Percentiles rank a stretch among this genome's conserved stretches.
These are phyloP conservation scores for Mormyrus hasselquistii DNA, from an alignment of 2,797 vertebrate genomes.

Conservation along the genomic window DNA sequence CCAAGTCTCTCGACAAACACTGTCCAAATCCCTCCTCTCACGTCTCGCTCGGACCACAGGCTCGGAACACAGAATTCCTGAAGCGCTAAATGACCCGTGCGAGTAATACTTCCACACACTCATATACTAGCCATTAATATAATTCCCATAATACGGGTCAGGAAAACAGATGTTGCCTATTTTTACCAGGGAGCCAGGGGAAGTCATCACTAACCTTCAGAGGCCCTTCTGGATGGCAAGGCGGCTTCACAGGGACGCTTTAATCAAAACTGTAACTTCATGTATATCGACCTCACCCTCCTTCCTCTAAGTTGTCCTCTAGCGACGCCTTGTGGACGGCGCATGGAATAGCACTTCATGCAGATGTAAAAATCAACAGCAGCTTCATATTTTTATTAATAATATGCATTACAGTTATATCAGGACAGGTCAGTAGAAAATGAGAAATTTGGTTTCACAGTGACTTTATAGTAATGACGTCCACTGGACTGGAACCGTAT, in stretches of 20 bases:
- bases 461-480: background rate
- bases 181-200: background rate
- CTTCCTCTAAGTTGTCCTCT: background rate
- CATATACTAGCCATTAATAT: background rate
- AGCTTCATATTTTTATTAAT: background rate
- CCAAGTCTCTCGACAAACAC: background rate
- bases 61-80: background rate
- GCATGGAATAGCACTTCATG: background rate
- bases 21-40: background rate
- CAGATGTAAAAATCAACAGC: background rate
- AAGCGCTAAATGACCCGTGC: background rate
- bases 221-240: background rate
- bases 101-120: background rate
- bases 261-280: background rate
- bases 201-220: background rate
- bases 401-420: background rate
- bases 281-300: background rate
- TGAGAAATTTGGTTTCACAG: conserved; percentile 10
- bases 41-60: background rate
- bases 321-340: background rate
- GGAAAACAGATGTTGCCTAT: background rate
- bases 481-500: background rate
- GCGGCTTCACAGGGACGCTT: background rate
- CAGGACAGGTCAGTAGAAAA: conserved; percentile 8
- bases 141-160: conserved; percentile 15